Conservation (phyloP, 2,888 invertebrate genomes). For the Sussaba pulchella region DNA sequence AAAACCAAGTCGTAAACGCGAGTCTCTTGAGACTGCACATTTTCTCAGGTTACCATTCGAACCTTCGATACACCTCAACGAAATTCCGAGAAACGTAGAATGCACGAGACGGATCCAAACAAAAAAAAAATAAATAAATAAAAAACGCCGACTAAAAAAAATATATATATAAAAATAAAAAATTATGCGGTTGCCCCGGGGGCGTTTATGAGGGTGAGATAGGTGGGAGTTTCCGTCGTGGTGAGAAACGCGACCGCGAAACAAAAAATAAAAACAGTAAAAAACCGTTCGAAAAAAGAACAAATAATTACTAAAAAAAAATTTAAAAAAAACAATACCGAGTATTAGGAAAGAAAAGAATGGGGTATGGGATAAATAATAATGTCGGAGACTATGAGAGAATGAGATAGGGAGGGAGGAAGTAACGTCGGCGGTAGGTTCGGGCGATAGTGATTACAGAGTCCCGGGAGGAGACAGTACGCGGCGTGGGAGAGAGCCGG, state of each 20-base stretch:
- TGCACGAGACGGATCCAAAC: background rate
- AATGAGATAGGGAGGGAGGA: constrained; percentile 64
- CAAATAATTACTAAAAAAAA: too few species aligned
- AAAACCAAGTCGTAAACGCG: constrained; percentile 3
- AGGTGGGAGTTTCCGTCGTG: constrained; percentile 39
- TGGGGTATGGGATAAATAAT: constrained; percentile 72
- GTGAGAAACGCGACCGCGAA: constrained; percentile 35
- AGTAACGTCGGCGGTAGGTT: constrained; percentile 78
- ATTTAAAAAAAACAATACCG: constrained; percentile 17
- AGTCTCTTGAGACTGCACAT: background rate
- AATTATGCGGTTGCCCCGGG: constrained; percentile 15
- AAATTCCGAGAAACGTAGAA: background rate
- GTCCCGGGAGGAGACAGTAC: constrained; percentile 63
- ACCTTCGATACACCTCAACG: too few species aligned
- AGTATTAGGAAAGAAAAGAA: constrained; percentile 33
- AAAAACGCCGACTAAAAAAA: background rate
- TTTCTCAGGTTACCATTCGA: constrained; percentile 17
- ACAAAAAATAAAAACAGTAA: constrained; percentile 28
- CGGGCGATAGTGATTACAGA: constrained; percentile 79
- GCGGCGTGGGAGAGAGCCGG: constrained; percentile 49
- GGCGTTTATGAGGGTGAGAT: constrained; percentile 41
- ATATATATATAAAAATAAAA: constrained; percentile 7
- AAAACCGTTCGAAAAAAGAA: constrained; percentile 31
- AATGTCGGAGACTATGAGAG: constrained; percentile 62
- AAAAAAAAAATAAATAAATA: constrained; percentile 27